Base-by-base conservation (phyloP, 1,140 invertebrate species). In the Melanaphis sacchari region DNA sequence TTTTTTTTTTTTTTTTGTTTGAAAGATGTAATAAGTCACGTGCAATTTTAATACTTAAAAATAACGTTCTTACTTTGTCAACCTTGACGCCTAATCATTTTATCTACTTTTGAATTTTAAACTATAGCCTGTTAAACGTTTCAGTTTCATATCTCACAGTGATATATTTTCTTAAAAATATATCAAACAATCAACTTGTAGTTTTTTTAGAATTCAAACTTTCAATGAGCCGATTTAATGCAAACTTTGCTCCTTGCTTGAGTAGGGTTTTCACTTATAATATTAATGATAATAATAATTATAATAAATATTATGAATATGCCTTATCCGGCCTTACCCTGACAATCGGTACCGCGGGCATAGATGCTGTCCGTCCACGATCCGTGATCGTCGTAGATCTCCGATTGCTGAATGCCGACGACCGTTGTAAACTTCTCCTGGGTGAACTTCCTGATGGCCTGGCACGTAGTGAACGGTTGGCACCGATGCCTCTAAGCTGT, bases 401-500 rank as follows among this genome's bases (percentile, higher is more conserved):
- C 31, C 81, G 76, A 36, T 66, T 93, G 24, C 81, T 52, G 43
- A 93, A 93, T 7, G 36, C 81, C 1, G 91, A 82, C 9, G 91
- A 93, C n/a, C 91, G 81, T 52, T 93, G 91, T 38, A 93, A 22
- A 54, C 91, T 93, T 6, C 91, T 84, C 40, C 91, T 93, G 54
- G 91, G 91, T 15, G 91, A 93, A 41, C 91, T 85, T 0, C 91
- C 91, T 2, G 81, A 85, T 4, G 91, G 24, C 49, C 46, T 36
- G 38, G 46, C 46, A 1, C 91, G 43, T 11, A 93, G 9, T 0
- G 91, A 93, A 31, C 81, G 46, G 36, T 40, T 93, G 11, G 81
- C 46, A 5, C 31, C n/a, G 24, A 66, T n/a, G 15, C 59, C 59
- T 3, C 59, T 31, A 26, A 36, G 24, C 2, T 81, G 91, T 40